Conservation (phyloP, 2,888 invertebrate genomes). For the Mesochorus sp. region DNA sequence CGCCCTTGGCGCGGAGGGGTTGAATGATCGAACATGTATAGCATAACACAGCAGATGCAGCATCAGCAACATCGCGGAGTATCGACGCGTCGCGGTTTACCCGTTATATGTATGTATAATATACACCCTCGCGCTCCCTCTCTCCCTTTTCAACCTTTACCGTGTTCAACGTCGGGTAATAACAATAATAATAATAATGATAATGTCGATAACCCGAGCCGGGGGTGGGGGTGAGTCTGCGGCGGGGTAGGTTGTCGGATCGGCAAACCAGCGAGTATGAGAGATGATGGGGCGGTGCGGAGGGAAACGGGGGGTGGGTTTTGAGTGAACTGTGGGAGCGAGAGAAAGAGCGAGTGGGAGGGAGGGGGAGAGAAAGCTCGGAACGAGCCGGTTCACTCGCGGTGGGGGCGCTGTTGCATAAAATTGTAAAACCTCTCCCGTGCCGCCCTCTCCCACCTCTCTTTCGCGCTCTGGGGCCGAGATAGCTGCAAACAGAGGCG, state of each 20-base stretch:
- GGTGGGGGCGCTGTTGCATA: conserved; percentile 78
- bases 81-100: conserved; percentile 54
- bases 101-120: background rate
- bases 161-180: conserved; percentile 68
- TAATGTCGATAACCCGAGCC: conserved; percentile 72
- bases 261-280: conserved; percentile 36
- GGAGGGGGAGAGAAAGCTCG: conserved; percentile 8
- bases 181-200: conserved; percentile 75
- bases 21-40: background rate
- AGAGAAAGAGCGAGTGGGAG: conserved; percentile 39
- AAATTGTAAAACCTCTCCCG: conserved; percentile 79
- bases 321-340: conserved; percentile 53
- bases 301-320: conserved; percentile 21
- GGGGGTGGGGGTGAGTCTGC: conserved; percentile 38
- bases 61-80: conserved; percentile 50
- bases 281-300: conserved; percentile 63
- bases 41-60: conserved; percentile 53
- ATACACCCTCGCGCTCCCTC: conserved; percentile 11
- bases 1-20: background rate
- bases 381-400: conserved; percentile 61
- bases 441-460: conserved; percentile 61
- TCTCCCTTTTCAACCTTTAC: background rate
- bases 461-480: conserved; percentile 61
- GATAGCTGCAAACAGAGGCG: conserved; percentile 81
- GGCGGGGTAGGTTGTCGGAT: conserved; percentile 10